Evolutionary conservation across 2,113 vertebrate genomes (phyloP), one percentile per base, ranked within the genome.

Genomic region (Gila orcuttii): DNA sequence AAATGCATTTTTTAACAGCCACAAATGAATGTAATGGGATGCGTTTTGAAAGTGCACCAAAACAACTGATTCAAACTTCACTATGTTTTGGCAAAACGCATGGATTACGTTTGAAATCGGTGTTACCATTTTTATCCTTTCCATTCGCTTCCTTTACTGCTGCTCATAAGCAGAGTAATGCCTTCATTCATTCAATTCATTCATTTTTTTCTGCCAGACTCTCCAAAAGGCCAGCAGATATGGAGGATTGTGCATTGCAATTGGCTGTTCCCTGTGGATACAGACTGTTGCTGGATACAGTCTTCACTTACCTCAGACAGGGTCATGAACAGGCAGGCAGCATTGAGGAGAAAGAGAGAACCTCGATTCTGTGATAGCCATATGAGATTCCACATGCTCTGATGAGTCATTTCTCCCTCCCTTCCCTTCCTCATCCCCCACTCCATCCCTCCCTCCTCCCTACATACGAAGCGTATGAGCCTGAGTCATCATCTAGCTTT

Each of bases 301-400:
- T 60, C 55, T 79, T 79, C 55, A 39, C 77, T 12, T 57, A 79
- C 88, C 86, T 86, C 59, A 45, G 86, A 90, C 86, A 87, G 71
- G 39, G 82, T 57, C 12, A 75, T 88, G 52, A 87, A 80, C 47
- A 85, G 84, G 84, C 39, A 86, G 64, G 55, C 28, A 57, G 69
- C 12, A 89, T 87, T 77, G 39, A 25, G 79, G 64, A 87, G 79
- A 31, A 84, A 92, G 89, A 89, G 92, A 90, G 87, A 89, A 90
- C 87, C 64, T 89, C 88, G 93, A 96, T 96, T 96, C 96, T 97
- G 96, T 97, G 96, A 96, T 95, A 95, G 93, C 91, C 86, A 82
- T 92, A 95, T 95, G 95, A 96, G 96, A 97, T 95, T 96, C 96
- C 96, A 95, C 93, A 93, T 94, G 95, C 95, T 94, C 93, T 94